Evolutionary conservation across 2,888 invertebrate genomes (phyloP).

Genomic region (Hipparchia semele): DNA sequence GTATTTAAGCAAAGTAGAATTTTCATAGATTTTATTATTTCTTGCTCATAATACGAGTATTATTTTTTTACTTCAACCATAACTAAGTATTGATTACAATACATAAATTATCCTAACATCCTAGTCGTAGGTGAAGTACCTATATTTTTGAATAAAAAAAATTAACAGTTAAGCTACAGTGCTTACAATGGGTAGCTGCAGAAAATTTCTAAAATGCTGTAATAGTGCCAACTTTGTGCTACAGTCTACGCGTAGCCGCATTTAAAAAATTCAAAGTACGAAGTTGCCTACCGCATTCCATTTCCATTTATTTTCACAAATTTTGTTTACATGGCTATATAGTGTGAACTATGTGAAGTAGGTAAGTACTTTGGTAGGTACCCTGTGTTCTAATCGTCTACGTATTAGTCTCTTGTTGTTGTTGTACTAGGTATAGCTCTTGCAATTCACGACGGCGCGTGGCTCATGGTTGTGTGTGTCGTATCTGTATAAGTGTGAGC

Average conservation of each 20-base stretch:
- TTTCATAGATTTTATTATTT: too few species aligned
- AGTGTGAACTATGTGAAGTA: background rate
- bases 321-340: background rate
- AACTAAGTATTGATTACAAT: too few species aligned
- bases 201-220: conserved; percentile 7
- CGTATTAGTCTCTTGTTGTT: too few species aligned
- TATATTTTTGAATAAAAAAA: background rate
- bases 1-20: too few species aligned
- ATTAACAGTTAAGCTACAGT: background rate
- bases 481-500: too few species aligned
- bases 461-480: too few species aligned
- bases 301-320: conserved; percentile 5
- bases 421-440: too few species aligned
- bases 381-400: background rate
- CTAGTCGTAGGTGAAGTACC: background rate
- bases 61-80: too few species aligned
- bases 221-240: background rate
- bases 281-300: conserved; percentile 4
- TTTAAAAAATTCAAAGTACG: conserved; percentile 7
- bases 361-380: too few species aligned
- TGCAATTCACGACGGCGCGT: too few species aligned
- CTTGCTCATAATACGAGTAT: too few species aligned
- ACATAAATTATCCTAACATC: background rate
- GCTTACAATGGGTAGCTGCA: conserved; percentile 2
- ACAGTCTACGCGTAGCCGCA: background rate